Percentiles rank a stretch among this genome's conserved stretches.
Evolutionary conservation across 2,888 invertebrate genomes (phyloP).

Genomic region (Cordilura impudica): DNA sequence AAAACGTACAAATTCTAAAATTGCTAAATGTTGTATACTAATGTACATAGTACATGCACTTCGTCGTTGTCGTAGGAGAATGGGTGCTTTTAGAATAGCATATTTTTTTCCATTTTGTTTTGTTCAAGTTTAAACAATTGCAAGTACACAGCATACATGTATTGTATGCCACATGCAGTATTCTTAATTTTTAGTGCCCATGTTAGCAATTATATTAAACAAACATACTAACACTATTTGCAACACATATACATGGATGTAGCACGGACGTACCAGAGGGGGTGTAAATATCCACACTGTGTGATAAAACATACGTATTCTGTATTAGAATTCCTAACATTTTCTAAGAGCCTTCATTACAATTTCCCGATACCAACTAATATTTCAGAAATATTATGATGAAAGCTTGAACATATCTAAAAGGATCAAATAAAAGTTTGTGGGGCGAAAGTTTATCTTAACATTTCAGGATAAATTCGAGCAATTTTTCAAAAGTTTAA

Average conservation of each 20-base stretch:
- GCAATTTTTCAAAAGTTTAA: too few relatives aligned
- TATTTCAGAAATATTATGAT: too few relatives aligned
- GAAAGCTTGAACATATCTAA: too few relatives aligned
- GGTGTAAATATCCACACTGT: background rate
- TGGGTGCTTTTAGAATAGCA: background rate
- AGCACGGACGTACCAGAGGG: background rate
- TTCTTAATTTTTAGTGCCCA: conserved; percentile 23
- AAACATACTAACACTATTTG: too few relatives aligned
- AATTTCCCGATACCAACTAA: too few relatives aligned
- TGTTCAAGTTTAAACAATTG: background rate
- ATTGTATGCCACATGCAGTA: conserved; percentile 15
- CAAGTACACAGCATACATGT: background rate
- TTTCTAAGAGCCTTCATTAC: too few relatives aligned
- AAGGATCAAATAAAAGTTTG: too few relatives aligned
- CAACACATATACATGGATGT: background rate
- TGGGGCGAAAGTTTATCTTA: too few relatives aligned
- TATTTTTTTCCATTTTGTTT: background rate
- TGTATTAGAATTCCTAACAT: too few relatives aligned
- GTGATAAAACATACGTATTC: background rate
- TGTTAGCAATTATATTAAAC: conserved; percentile 50
- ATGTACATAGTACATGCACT: background rate
- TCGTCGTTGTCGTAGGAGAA: background rate
- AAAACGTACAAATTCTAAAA: background rate
- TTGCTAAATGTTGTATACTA: conserved; percentile 10
- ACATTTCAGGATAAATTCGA: too few relatives aligned